Evolutionary conservation across 2,113 vertebrate genomes (phyloP), one percentile per base, ranked within the genome.

Genomic region (Alectura lathami): DNA sequence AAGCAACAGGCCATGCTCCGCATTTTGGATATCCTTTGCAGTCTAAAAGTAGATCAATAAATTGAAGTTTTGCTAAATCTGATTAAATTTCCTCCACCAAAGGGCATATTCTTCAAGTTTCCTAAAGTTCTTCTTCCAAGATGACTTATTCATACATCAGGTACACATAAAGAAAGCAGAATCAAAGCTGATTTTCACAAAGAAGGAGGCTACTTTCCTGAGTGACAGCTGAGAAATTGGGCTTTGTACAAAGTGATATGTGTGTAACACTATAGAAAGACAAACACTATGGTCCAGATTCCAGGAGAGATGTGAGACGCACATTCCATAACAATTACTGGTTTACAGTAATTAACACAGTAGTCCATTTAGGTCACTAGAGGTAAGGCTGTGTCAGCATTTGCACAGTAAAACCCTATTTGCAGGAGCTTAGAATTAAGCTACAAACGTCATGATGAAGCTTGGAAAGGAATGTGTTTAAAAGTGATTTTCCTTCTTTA

Each of bases 361-460:
- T 47, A 83, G 93, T 83, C 32, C 75, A 50, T 80, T 94, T 50
- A 20, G 78, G 82, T 95, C 72, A 87, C 54, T 48, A 59, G 66
- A 93, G 42, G 60, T 84, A 63, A 96, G 56, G 77, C 64, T 93
- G 57, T 86, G 83, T 89, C 74, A 92, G 72, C 79, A 91, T 86
- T 78, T 64, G 80, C 7, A 0, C 84, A 86, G 76, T 86, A 94
- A 96, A 93, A 73, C 50, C 88, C 57, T 89, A 45, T 85, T 91
- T 92, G 74, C 47, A 76, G n/a, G 69, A 91, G 92, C 77, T 97
- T 96, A 91, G 76, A 85, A 91, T 78, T 95, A 89, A 96, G 86
- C 86, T 89, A 34, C 38, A 59, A 83, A 91, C 80, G 36, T 92
- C 57, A 84, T 12, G 12, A 74, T 79, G 50, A 93, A 77, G 38